Evolutionary conservation across 1,140 invertebrate species (phyloP).

Genomic region (Drosophila suzukii): DNA sequence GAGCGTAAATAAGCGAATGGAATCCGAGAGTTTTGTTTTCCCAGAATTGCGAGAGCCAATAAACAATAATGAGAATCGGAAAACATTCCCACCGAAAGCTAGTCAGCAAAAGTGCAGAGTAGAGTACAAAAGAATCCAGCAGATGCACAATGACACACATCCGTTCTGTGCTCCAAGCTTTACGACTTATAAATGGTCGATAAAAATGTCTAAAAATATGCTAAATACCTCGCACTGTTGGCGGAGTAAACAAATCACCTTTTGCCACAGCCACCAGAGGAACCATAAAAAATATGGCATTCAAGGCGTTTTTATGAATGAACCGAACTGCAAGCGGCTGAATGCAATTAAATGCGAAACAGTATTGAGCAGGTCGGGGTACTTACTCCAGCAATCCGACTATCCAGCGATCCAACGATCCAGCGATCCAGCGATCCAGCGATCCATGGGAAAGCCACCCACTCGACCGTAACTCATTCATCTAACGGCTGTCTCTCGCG

Average conservation of each 20-base stretch:
- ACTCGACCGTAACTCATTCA: conserved; percentile 37
- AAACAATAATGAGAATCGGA: conserved; percentile 41
- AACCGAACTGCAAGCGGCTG: conserved; percentile 49
- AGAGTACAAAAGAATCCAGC: not conserved
- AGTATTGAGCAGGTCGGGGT: conserved; percentile 44
- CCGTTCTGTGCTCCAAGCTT: conserved; percentile 41
- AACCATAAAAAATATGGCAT: conserved; percentile 47
- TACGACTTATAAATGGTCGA: conserved; percentile 60
- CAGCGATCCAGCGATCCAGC: conserved; percentile 21
- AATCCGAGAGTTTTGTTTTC: conserved; percentile 43
- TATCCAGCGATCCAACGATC: conserved; percentile 10
- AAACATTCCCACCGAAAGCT: conserved; percentile 9
- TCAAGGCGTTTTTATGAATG: conserved; percentile 61
- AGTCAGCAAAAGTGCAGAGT: conserved; percentile 14
- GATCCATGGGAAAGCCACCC: conserved; percentile 36
- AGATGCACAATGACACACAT: conserved; percentile 54
- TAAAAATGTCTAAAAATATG: conserved; percentile 71
- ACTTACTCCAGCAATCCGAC: conserved; percentile 5
- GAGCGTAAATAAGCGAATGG: conserved; percentile 37
- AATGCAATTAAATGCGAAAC: conserved; percentile 34
- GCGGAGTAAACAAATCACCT: conserved; percentile 37
- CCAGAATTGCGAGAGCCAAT: conserved; percentile 24
- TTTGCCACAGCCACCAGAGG: conserved; percentile 18
- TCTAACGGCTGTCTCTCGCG: conserved; percentile 25
- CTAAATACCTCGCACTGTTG: conserved; percentile 37